Evolutionary conservation across 2,113 vertebrate genomes (phyloP), one percentile per base, ranked within the genome.

Genomic region (Gobiocypris rarus): DNA sequence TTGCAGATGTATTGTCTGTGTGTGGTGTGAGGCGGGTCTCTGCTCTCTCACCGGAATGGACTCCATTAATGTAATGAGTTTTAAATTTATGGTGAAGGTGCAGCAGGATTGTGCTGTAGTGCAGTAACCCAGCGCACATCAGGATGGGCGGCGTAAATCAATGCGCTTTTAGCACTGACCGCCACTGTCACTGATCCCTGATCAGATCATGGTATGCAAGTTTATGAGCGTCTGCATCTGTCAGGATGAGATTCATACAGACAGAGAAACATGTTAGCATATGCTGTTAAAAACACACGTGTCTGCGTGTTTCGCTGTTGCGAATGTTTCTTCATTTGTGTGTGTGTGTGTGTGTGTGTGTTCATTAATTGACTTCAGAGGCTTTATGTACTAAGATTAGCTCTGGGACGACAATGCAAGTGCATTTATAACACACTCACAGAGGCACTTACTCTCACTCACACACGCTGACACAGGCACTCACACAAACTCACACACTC

Each of bases 21-120:
- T 54, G 52, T 54, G 52, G 52, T 54, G 17, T 54, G 52, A 8
- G 4, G 65, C 34, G 8, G 65, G 17, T 10, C 65, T 69, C 31
- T 22, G 17, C 65, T 54, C 81, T 71, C 13, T 87, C 86, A 74
- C 85, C 56, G 45, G 81, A 85, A 82, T 83, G 86, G 86, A 89
- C 85, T 89, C 87, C 89, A 89, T 90, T 90, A 90, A 83, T 84
- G 87, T 90, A 90, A 90, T 90, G 89, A 90, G 84, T 88, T 90
- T 86, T 88, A 90, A 88, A 90, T 89, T 89, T 90, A 90, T 90
- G 89, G 87, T 85, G 77, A 85, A 80, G 59, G 82, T 84, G 75
- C 76, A 61, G 85, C 59, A 56, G 88, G 75, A 84, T 85, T 81
- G 87, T 88, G 86, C 79, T 34, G 63, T 34, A 54, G 84, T 84